Evolutionary conservation across 2,888 invertebrate genomes (phyloP).

Genomic region (Drosophila ezoana): DNA sequence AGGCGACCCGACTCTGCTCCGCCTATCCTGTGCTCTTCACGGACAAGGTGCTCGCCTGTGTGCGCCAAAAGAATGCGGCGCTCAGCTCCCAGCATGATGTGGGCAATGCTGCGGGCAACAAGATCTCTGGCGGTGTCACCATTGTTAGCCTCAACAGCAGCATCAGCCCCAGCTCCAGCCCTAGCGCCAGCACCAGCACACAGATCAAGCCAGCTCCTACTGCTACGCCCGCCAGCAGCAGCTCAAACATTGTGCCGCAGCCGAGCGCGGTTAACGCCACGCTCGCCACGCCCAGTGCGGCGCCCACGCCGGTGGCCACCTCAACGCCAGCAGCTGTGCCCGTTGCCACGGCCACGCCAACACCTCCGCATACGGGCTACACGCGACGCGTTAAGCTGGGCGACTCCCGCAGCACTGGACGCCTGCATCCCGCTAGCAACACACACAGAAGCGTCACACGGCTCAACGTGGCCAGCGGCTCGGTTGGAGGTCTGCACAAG

Average conservation of each 20-base stretch:
- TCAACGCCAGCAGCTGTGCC: conserved; percentile 59
- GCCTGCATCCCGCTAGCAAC: conserved; percentile 88
- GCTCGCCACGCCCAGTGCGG: conserved; percentile 39
- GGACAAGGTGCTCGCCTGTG: conserved; percentile 91
- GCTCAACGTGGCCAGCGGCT: conserved; percentile 90
- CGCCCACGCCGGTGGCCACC: conserved; percentile 47
- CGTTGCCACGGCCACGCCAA: conserved; percentile 78
- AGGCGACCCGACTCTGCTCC: conserved; percentile 92
- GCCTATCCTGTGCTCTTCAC: conserved; percentile 92
- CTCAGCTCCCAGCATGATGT: conserved; percentile 86
- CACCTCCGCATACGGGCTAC: conserved; percentile 85
- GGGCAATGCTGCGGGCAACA: conserved; percentile 87
- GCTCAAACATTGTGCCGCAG: conserved; percentile 36
- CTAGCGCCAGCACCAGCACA: conserved; percentile 41
- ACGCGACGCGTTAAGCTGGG: conserved; percentile 88
- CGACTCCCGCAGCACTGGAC: conserved; percentile 91
- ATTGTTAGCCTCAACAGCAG: conserved; percentile 91
- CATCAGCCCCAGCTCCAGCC: conserved; percentile 69
- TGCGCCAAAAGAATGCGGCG: conserved; percentile 88
- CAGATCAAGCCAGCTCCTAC: conserved; percentile 73
- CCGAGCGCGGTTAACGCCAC: conserved; percentile 27
- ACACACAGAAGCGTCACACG: conserved; percentile 92
- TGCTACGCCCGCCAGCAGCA: conserved; percentile 41
- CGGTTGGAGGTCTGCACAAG: conserved; percentile 91
- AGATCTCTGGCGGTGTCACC: conserved; percentile 91